These are phyloP conservation scores for Drosophila infuscata DNA, from an alignment of 2,888 invertebrate genomes.

Conservation along the genomic window DNA sequence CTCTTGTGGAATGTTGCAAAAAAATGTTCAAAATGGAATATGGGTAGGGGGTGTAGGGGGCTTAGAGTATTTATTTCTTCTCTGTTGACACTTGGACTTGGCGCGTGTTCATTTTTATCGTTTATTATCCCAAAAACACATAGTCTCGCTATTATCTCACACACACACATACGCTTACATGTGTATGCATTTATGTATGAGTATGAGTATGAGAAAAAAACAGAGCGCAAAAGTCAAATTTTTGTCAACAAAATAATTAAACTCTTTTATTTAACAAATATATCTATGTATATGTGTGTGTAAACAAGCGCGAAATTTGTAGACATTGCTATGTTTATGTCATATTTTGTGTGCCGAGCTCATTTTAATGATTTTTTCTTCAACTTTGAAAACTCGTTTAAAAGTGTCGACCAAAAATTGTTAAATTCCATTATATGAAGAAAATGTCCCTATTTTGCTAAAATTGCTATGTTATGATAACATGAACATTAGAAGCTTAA, in stretches of 20 bases:
- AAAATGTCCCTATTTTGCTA: not conserved
- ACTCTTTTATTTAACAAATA: slow-evolving; percentile 43
- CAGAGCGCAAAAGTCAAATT: slow-evolving; percentile 64
- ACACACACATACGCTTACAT: slow-evolving; percentile 11
- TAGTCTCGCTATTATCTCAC: slow-evolving; percentile 49
- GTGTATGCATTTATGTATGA: not conserved
- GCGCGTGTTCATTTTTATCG: slow-evolving; percentile 62
- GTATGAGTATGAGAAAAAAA: slow-evolving; percentile 33
- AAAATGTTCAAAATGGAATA: slow-evolving; percentile 38
- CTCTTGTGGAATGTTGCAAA: slow-evolving; percentile 58
- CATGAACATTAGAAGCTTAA: not conserved
- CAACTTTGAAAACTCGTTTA: not conserved
- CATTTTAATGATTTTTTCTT: slow-evolving; percentile 17
- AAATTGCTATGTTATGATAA: not conserved
- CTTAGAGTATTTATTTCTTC: slow-evolving; percentile 1
- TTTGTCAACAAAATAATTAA: slow-evolving; percentile 76
- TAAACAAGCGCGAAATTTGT: not conserved
- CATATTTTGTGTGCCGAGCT: not conserved
- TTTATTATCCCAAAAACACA: slow-evolving; percentile 56
- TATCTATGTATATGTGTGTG: not conserved
- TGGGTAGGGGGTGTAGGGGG: not conserved
- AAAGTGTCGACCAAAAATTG: not conserved
- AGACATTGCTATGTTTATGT: slow-evolving; percentile 1
- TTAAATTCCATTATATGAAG: not conserved
- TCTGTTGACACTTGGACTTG: slow-evolving; percentile 73